Evolutionary conservation across 2,113 vertebrate genomes (phyloP), one percentile per base, ranked within the genome.

Genomic region (Malurus cyaneus): DNA sequence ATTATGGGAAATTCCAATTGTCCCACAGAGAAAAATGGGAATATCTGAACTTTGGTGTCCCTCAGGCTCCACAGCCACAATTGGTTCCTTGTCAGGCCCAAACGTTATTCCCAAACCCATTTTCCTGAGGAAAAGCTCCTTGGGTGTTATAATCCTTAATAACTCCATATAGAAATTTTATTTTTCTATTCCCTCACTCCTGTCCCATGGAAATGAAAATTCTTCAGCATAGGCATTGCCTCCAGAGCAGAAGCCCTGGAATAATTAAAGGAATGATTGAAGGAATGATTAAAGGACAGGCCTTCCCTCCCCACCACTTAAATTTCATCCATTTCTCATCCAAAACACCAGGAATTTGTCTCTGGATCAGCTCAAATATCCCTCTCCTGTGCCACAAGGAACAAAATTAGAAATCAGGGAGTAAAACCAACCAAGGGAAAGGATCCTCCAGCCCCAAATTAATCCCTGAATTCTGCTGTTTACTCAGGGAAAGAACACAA

Each of bases 391-490:
- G 36, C 78, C 85, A 82, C 59, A 8, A 29, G 28, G 23, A 64
- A 74, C 78, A 87, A 87, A 94, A 88, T 70, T 26, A 82, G 59
- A 87, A 80, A 24, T 32, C 64, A 56, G 50, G 18, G 52, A n/a
- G 12, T 41, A 93, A 79, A 81, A 42, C 78, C 50, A 57, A 6
- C 26, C 3, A 5, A 89, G 44, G 69, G 20, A 54, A 89, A 85
- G 23, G n/a, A 25, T 71, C 60, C 39, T 60, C 52, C 52, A 78
- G 34, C 49, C 78, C 44, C 25, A 6, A 84, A 41, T 6, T 8
- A 93, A 79, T 70, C 65, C 44, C 5, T 12, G 19, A 46, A n/a
- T 86, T 53, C 80, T 50, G 39, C 69, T 69, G 32, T 94, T 92
- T 79, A 36, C 39, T 36, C 71, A 72, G 36, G 21, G 86, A 81